phyloP scores from a whole-genome alignment of 2,113 vertebrate genomes.

The Oenanthe oenanthe region DNA sequence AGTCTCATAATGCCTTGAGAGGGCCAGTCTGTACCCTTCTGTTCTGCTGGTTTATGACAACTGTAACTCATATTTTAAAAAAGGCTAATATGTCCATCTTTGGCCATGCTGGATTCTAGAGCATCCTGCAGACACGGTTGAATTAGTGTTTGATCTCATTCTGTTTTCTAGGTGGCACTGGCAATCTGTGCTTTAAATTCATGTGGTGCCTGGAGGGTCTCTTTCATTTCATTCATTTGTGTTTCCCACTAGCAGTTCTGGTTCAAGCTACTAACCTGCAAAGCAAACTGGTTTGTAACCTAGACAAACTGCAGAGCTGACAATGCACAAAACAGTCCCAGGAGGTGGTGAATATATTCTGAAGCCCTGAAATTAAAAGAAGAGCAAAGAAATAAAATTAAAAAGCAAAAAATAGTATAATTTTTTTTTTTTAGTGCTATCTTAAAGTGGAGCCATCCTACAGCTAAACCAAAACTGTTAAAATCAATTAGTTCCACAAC shows the following conservation, averaged over 20 bases:
- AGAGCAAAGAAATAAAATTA: neutral
- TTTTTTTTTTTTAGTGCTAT: neutral
- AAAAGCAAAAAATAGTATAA: neutral
- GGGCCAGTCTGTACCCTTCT: neutral
- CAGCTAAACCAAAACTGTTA: neutral
- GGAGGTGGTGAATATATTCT: neutral
- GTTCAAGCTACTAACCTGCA: slow-evolving; percentile 31
- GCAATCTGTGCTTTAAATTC: slow-evolving; percentile 28
- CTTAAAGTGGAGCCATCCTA: slow-evolving; percentile 1
- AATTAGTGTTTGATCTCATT: slow-evolving; percentile 11
- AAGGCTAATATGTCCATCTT: neutral
- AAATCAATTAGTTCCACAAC: neutral
- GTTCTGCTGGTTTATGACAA: neutral
- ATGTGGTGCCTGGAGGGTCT: neutral
- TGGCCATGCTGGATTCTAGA: neutral
- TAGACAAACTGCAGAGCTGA: neutral
- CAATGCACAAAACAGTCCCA: neutral
- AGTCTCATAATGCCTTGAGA: neutral
- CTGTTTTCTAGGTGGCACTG: slow-evolving; percentile 40
- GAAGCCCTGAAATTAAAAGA: neutral
- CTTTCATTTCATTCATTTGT: slow-evolving; percentile 25
- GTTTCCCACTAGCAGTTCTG: slow-evolving; percentile 7
- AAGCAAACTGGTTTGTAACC: slow-evolving; percentile 33
- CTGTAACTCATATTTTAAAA: neutral
- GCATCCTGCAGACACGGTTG: neutral